Evolutionary conservation across 2,888 invertebrate genomes (phyloP).

Genomic region (Globia sparganii): DNA sequence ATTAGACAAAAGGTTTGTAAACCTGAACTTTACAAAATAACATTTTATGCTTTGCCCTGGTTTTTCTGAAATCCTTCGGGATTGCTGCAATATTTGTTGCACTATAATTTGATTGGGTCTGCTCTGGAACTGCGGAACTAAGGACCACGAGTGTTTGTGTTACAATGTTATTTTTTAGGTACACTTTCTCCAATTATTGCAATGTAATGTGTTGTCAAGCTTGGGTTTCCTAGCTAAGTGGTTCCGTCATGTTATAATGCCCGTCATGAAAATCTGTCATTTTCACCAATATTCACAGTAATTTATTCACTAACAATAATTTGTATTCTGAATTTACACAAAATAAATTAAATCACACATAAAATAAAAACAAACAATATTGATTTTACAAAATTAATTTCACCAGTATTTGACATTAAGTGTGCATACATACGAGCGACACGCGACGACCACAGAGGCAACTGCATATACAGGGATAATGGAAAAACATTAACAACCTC

Average conservation of each 20-base stretch:
- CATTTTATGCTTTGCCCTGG: background rate
- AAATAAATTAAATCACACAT: too few relatives aligned
- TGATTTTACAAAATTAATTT: too few relatives aligned
- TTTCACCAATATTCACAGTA: too few relatives aligned
- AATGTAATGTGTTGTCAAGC: background rate
- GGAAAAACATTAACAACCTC: too few relatives aligned
- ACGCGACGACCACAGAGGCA: too few relatives aligned
- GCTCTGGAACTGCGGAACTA: background rate
- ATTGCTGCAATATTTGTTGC: conserved; percentile 37
- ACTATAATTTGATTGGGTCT: conserved; percentile 32
- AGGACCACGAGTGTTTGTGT: background rate
- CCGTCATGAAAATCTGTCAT: background rate
- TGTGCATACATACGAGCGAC: too few relatives aligned
- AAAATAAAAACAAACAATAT: too few relatives aligned
- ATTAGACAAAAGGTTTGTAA: background rate
- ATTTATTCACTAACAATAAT: too few relatives aligned
- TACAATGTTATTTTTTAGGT: conserved; percentile 13
- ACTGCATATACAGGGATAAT: too few relatives aligned
- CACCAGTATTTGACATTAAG: too few relatives aligned
- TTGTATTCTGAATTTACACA: too few relatives aligned
- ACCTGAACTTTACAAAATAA: background rate
- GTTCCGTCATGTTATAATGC: background rate
- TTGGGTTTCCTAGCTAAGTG: background rate
- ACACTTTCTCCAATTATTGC: background rate
- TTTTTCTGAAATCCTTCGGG: conserved; percentile 19